These are phyloP conservation scores for Phengaris alcon DNA, from an alignment of 2,888 invertebrate genomes.

Conservation along the genomic window DNA sequence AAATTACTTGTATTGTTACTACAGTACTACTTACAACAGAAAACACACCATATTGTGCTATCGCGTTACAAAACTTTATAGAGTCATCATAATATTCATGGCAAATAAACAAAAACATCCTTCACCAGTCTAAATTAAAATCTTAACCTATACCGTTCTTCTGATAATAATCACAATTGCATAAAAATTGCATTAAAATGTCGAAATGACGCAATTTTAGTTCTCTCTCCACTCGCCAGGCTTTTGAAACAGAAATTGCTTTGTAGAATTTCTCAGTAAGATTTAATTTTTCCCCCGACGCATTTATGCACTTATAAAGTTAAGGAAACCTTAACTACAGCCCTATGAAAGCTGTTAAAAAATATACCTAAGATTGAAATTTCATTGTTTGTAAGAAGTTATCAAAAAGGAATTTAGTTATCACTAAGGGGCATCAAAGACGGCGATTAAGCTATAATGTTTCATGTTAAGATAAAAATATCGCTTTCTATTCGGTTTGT, in stretches of 20 bases:
- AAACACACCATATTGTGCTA: too few relatives aligned
- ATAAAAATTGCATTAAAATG: conserved; percentile 22
- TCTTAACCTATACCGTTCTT: background rate
- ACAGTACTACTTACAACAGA: too few relatives aligned
- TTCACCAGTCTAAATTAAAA: conserved; percentile 4
- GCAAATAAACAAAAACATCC: background rate
- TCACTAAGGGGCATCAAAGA: too few relatives aligned
- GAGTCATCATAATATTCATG: background rate
- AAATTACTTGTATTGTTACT: too few relatives aligned
- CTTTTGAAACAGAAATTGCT: conserved; percentile 25
- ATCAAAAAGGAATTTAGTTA: background rate
- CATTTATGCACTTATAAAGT: conserved; percentile 25
- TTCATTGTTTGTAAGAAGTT: background rate
- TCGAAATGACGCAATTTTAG: conserved; percentile 22
- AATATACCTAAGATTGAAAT: background rate
- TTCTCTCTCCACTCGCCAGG: conserved; percentile 7
- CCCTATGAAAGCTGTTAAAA: conserved; percentile 17
- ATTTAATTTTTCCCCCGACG: conserved; percentile 25
- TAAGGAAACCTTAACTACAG: conserved; percentile 24
- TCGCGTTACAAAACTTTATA: too few relatives aligned
- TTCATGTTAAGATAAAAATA: too few relatives aligned
- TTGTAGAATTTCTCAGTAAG: conserved; percentile 25
- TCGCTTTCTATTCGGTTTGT: too few relatives aligned
- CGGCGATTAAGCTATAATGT: too few relatives aligned
- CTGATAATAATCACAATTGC: conserved; percentile 5